These are phyloP conservation scores for Anagyrus pseudococci DNA, from an alignment of 2,888 invertebrate genomes.

Conservation along the genomic window DNA sequence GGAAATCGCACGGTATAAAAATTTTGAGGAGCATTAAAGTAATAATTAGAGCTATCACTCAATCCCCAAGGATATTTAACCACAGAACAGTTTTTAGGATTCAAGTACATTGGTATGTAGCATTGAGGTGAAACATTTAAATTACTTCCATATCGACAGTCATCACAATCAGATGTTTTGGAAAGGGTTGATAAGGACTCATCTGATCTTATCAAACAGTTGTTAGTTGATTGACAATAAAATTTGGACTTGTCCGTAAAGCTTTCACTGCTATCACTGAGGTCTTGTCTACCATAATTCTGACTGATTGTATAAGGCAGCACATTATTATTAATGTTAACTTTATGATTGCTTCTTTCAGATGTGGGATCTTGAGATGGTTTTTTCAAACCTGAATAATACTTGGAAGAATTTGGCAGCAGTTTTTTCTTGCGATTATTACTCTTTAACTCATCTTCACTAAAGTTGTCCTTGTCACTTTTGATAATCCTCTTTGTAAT, in stretches of 20 bases:
- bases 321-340: not conserved
- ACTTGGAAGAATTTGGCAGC: not conserved
- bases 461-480: not conserved
- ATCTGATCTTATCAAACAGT: slow-evolving; percentile 26
- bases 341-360: not conserved
- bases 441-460: not conserved
- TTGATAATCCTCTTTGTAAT: slow-evolving; percentile 33
- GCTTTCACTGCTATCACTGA: slow-evolving; percentile 2
- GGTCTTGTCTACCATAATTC: not conserved
- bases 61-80: slow-evolving; percentile 25
- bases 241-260: not conserved
- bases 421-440: slow-evolving; percentile 9
- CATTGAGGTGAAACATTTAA: too few relatives aligned
- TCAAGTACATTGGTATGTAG: slow-evolving; percentile 1
- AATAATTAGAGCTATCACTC: not conserved
- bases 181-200: slow-evolving; percentile 26
- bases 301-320: not conserved
- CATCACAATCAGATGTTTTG: slow-evolving; percentile 26
- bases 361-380: too few relatives aligned
- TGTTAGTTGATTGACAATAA: slow-evolving; percentile 18
- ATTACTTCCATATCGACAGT: slow-evolving; percentile 2
- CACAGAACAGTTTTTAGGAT: slow-evolving; percentile 26
- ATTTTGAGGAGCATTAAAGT: not conserved
- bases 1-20: slow-evolving; percentile 12
- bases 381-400: too few relatives aligned